phyloP scores from a whole-genome alignment of 2,797 vertebrate genomes.

The Chelon labrosus region DNA sequence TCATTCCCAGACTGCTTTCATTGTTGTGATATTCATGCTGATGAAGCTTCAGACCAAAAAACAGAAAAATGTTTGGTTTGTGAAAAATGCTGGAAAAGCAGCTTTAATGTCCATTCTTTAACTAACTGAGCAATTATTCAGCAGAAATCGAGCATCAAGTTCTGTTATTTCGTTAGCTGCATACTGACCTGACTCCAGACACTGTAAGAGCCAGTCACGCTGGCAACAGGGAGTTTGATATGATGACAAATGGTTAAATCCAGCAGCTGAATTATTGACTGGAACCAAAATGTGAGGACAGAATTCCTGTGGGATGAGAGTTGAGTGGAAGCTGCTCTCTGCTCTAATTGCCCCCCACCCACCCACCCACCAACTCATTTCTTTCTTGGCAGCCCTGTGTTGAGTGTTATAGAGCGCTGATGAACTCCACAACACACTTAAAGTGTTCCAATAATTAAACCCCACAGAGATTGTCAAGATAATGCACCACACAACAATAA shows the following conservation, averaged over 20 bases:
- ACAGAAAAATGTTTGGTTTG: no score
- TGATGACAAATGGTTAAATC: conserved; percentile 70
- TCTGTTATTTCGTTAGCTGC: conserved; percentile 1
- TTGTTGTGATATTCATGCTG: no score
- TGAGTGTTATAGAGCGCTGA: conserved; percentile 62
- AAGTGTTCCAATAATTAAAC: conserved; percentile 78
- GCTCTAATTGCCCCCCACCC: conserved; percentile 75
- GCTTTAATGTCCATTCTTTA: not conserved
- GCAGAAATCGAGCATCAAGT: not conserved
- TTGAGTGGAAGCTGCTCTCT: conserved; percentile 73
- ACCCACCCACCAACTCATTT: conserved; percentile 47
- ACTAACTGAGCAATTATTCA: not conserved
- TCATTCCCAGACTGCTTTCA: no score
- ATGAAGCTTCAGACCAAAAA: no score
- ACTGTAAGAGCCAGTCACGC: conserved; percentile 26
- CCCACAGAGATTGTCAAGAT: conserved; percentile 69
- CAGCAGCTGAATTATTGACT: conserved; percentile 72
- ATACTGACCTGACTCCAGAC: not conserved
- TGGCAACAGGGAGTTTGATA: conserved; percentile 49
- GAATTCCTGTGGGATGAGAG: conserved; percentile 65
- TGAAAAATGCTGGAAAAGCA: no score
- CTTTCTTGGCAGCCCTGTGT: conserved; percentile 61
- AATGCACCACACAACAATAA: conserved; percentile 66
- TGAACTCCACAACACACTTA: conserved; percentile 71
- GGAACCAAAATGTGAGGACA: conserved; percentile 73